A percentile compares a stretch with the other conserved stretches of the same genome.
These are phyloP conservation scores for Lepidocyrtoides sp. DNA, from an alignment of 2,888 invertebrate genomes.

Conservation along the genomic window DNA sequence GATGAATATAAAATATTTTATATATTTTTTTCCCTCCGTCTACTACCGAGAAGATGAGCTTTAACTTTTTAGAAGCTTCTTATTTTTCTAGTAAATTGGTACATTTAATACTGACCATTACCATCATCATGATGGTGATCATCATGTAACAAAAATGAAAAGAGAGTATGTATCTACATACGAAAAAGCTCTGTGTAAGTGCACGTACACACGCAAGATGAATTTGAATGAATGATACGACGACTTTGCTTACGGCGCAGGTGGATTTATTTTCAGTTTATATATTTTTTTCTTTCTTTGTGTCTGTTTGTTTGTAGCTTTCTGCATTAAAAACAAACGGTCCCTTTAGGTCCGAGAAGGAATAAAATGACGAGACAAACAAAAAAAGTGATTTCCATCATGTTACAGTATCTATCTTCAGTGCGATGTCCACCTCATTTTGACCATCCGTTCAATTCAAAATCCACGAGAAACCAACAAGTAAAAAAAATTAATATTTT, in stretches of 20 bases:
- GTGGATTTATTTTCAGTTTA: slow-evolving; percentile 32
- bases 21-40: neutral
- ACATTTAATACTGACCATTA: slow-evolving; percentile 51
- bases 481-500: neutral
- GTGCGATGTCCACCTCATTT: slow-evolving; percentile 12
- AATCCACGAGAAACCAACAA: neutral
- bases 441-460: slow-evolving; percentile 49
- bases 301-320: neutral
- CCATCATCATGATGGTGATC: no score
- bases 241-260: slow-evolving; percentile 61
- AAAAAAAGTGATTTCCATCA: slow-evolving; percentile 65
- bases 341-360: no score
- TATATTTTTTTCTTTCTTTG: neutral
- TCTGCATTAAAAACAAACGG: neutral
- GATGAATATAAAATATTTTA: neutral
- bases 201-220: slow-evolving; percentile 46
- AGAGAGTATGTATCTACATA: neutral
- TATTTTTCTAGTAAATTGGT: slow-evolving; percentile 49
- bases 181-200: neutral
- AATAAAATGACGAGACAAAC: slow-evolving; percentile 23
- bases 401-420: no score
- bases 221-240: slow-evolving; percentile 57
- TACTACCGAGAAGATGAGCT: neutral
- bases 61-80: slow-evolving; percentile 30
- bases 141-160: neutral